A percentile compares a stretch with the other conserved stretches of the same genome.
phyloP scores from a whole-genome alignment of 2,797 vertebrate species.

The Xenops minutus region DNA sequence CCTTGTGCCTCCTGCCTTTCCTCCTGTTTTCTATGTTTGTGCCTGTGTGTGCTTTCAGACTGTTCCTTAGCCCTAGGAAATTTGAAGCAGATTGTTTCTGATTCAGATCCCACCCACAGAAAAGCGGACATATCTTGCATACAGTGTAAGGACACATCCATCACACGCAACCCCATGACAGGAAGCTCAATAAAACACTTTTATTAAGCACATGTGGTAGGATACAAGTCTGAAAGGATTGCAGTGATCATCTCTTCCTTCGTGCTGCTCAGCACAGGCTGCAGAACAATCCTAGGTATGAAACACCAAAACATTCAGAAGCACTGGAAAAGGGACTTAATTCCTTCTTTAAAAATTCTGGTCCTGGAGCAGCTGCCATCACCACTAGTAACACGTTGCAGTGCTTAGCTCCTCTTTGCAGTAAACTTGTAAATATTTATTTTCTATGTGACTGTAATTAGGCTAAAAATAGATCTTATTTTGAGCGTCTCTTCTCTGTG shows the following conservation, averaged over 20 bases:
- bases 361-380: neutral
- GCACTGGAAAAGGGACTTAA: neutral
- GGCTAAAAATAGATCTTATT: neutral
- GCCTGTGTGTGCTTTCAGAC: neutral
- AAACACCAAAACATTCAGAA: neutral
- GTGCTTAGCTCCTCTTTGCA: neutral
- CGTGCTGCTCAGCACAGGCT: neutral
- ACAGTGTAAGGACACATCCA: neutral
- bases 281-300: neutral
- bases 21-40: fast-evolving
- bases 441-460: neutral
- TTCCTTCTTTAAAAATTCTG: neutral
- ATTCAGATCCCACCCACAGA: neutral
- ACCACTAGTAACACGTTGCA: neutral
- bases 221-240: neutral
- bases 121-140: neutral
- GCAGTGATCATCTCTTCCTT: neutral
- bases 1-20: neutral
- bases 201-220: fast-evolving
- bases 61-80: neutral
- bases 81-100: neutral
- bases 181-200: neutral
- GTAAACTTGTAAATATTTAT: neutral
- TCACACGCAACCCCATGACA: fast-evolving
- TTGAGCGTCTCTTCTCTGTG: neutral